Evolutionary conservation across 2,888 invertebrate genomes (phyloP).

Genomic region (Eueremaeus valkanovi): DNA sequence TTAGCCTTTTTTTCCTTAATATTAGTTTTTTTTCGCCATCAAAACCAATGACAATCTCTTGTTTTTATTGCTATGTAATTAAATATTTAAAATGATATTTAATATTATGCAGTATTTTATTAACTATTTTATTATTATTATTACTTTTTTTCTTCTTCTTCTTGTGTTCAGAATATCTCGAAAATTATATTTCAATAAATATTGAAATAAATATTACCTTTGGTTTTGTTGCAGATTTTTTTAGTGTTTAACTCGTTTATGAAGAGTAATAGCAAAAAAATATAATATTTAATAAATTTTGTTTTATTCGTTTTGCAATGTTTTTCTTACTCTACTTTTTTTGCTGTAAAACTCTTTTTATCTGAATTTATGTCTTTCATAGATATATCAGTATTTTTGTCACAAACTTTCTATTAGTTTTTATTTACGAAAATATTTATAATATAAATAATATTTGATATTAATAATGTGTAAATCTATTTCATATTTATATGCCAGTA

Average conservation of each 20-base stretch:
- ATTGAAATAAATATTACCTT: conserved; percentile 1
- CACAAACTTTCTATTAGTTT: no score
- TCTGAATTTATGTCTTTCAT: no score
- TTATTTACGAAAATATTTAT: no score
- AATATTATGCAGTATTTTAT: conserved; percentile 28
- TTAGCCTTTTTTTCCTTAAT: background rate
- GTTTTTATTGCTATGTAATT: conserved; percentile 25
- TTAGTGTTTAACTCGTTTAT: background rate
- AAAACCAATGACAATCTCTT: background rate
- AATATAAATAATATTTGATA: no score
- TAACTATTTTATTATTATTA: background rate
- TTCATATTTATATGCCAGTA: no score
- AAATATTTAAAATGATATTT: conserved; percentile 28
- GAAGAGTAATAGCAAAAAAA: no score
- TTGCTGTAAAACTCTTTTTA: no score
- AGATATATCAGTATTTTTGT: no score
- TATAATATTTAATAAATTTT: background rate
- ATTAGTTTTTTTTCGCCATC: background rate
- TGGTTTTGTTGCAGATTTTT: background rate
- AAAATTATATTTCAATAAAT: conserved; percentile 4
- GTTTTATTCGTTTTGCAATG: no score
- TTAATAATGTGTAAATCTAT: no score
- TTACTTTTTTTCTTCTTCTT: background rate
- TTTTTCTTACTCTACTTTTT: no score
- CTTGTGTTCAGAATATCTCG: conserved; percentile 1